Evolutionary conservation across 2,888 invertebrate genomes (phyloP).

Genomic region (Mayetiola destructor): DNA sequence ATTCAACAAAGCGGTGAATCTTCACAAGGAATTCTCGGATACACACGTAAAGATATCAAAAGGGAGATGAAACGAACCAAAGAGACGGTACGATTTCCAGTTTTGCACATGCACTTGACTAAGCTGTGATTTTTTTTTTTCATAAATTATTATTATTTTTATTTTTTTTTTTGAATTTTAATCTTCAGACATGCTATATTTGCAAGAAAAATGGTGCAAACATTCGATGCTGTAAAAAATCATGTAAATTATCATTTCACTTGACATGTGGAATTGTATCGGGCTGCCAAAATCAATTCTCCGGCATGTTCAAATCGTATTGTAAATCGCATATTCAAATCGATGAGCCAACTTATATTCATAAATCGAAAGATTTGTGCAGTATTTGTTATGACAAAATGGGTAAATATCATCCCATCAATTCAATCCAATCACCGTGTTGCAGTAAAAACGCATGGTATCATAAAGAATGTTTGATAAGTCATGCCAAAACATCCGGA

Average conservation of each 20-base stretch:
- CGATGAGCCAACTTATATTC: not conserved
- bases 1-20: slow-evolving; percentile 53
- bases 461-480: slow-evolving; percentile 55
- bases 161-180: not conserved
- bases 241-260: slow-evolving; percentile 58
- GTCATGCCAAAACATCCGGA: slow-evolving; percentile 58
- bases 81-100: not conserved
- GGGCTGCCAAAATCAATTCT: slow-evolving; percentile 49
- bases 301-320: slow-evolving; percentile 41
- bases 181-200: slow-evolving; percentile 42
- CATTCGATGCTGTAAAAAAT: slow-evolving; percentile 49
- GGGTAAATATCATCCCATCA: slow-evolving; percentile 31
- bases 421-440: slow-evolving; percentile 57
- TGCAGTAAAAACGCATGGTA: slow-evolving; percentile 59
- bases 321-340: slow-evolving; percentile 22
- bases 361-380: slow-evolving; percentile 34
- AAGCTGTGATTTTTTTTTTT: not conserved
- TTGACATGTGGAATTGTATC: slow-evolving; percentile 54
- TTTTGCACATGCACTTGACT: not conserved
- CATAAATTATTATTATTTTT: not conserved
- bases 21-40: slow-evolving; percentile 57
- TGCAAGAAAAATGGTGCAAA: slow-evolving; percentile 53
- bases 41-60: slow-evolving; percentile 51
- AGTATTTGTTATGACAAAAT: slow-evolving; percentile 54
- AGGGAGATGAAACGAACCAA: slow-evolving; percentile 46